Conservation (phyloP, 1,140 invertebrate species). For the Leptinotarsa lineolata region DNA sequence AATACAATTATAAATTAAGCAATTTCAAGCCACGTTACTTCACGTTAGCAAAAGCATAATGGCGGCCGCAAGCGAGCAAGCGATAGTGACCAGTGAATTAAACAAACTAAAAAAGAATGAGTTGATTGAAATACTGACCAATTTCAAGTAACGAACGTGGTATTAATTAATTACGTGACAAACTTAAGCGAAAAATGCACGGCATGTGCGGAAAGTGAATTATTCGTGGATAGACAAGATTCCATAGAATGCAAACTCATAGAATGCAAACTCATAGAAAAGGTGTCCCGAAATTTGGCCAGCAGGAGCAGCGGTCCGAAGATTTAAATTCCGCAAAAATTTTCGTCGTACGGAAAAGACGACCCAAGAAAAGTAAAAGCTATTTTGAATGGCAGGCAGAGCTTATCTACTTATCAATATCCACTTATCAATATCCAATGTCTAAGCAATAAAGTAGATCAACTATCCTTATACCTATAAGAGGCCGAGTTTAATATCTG, state of each 20-base stretch:
- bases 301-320: slow-evolving; percentile 6
- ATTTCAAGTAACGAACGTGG: background rate
- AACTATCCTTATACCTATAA: slow-evolving; percentile 3
- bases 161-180: slow-evolving; percentile 9
- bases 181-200: too few species aligned
- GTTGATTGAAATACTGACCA: too few species aligned
- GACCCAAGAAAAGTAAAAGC: background rate
- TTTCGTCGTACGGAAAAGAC: background rate
- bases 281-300: background rate
- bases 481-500: slow-evolving; percentile 8
- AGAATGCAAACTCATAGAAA: background rate
- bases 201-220: background rate
- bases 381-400: background rate
- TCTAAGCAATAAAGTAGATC: slow-evolving; percentile 12
- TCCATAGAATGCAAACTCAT: background rate
- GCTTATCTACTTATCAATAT: too few species aligned
- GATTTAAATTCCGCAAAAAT: slow-evolving; percentile 6
- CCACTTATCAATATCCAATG: too few species aligned
- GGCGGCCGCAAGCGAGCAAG: too few species aligned
- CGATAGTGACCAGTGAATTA: too few species aligned
- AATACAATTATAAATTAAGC: too few species aligned
- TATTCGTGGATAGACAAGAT: slow-evolving; percentile 1
- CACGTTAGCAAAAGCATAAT: too few species aligned
- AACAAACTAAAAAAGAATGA: too few species aligned
- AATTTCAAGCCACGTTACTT: too few species aligned